phyloP scores from a whole-genome alignment of 92 coral and sea anemone species.

The Diadumene lineata region DNA sequence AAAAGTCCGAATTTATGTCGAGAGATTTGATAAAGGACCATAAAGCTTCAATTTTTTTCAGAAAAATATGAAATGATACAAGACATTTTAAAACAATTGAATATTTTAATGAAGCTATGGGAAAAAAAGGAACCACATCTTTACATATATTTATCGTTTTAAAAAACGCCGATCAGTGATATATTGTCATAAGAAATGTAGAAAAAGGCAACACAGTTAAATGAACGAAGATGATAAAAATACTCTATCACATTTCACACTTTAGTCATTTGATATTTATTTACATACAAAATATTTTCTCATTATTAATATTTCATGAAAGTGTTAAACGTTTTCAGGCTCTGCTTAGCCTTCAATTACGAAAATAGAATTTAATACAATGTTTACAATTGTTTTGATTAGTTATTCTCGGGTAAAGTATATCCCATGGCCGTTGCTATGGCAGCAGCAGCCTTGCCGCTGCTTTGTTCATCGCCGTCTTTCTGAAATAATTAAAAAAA shows the following conservation, averaged over 20 bases:
- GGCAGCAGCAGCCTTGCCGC: conserved; percentile 84
- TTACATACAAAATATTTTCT: background rate
- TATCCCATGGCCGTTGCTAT: conserved; percentile 84
- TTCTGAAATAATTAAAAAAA: conserved; percentile 45
- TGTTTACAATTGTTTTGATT: background rate
- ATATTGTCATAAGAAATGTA: too few relatives aligned
- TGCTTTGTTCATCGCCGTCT: conserved; percentile 92
- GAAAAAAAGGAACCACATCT: too few relatives aligned
- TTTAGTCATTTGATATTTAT: background rate
- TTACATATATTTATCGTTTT: too few relatives aligned
- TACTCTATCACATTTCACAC: background rate
- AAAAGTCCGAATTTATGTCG: too few relatives aligned
- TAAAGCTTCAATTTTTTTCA: too few relatives aligned
- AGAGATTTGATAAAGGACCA: too few relatives aligned
- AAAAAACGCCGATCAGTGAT: too few relatives aligned
- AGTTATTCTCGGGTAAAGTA: conserved; percentile 23
- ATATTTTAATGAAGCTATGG: too few relatives aligned
- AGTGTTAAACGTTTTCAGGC: too few relatives aligned
- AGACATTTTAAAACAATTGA: too few relatives aligned
- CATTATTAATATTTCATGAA: background rate
- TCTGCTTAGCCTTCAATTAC: background rate
- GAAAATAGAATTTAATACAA: background rate
- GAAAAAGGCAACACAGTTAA: background rate
- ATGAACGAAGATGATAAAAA: background rate
- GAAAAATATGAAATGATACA: too few relatives aligned